These are phyloP conservation scores for Columba janthina DNA, from an alignment of 2,113 vertebrate genomes.

Conservation along the genomic window DNA sequence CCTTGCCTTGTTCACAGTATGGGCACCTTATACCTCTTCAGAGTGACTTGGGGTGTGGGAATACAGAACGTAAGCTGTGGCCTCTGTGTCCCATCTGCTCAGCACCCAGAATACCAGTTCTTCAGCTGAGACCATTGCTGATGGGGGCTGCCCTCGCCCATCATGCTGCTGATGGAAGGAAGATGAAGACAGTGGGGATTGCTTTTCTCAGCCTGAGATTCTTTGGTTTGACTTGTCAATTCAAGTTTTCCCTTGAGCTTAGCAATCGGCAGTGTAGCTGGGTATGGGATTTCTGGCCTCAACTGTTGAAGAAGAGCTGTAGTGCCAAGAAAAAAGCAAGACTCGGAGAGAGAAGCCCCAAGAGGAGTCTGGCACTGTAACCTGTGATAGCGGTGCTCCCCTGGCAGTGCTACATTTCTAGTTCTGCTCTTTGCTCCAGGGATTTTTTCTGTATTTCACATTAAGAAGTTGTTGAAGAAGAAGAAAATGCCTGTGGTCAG, in stretches of 20 bases:
- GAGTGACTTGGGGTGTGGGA: not conserved
- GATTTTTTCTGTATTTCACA: not conserved
- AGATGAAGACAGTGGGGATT: not conserved
- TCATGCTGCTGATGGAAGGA: not conserved
- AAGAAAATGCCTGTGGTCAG: not conserved
- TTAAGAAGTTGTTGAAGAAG: not conserved
- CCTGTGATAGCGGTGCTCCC: not conserved
- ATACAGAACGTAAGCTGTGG: not conserved
- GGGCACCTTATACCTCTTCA: not conserved
- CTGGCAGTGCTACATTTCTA: not conserved
- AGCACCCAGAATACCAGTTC: not conserved
- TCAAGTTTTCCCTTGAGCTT: not conserved
- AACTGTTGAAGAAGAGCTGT: not conserved
- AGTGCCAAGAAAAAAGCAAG: not conserved
- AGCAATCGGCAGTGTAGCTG: not conserved
- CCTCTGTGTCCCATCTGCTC: not conserved
- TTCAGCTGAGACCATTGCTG: not conserved
- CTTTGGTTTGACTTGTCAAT: not conserved
- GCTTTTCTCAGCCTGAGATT: not conserved
- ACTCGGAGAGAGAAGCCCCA: not conserved
- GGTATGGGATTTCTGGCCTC: not conserved
- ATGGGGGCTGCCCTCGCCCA: not conserved
- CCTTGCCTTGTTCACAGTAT: rapidly evolving
- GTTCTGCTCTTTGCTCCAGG: not conserved
- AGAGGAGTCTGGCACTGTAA: not conserved